Base-by-base conservation (phyloP, 2,113 vertebrate genomes). In the Coryphaenoides rupestris region DNA sequence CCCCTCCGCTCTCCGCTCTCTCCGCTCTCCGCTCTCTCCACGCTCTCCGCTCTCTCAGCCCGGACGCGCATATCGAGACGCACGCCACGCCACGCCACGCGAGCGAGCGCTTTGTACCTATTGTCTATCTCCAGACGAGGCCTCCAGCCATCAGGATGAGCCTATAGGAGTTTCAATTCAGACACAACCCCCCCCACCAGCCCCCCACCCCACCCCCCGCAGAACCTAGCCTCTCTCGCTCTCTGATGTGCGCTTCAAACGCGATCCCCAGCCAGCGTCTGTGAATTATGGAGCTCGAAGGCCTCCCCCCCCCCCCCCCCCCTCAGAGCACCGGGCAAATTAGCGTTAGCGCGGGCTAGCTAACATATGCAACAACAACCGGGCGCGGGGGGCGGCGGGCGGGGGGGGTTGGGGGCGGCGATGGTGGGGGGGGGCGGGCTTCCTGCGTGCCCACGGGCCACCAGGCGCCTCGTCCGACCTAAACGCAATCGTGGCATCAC, bases 291-390 rank as follows among this genome's bases (percentile, higher is more conserved):
- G 85, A 91, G 79, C 69, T 74, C 65, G 63, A 64, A n/a, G n/a
- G n/a, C n/a, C n/a, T n/a, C n/a, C n/a, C n/a, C n/a, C n/a, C n/a
- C n/a, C n/a, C n/a, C n/a, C n/a, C 40, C 40, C 70, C 85, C 55
- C 84, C 90, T 89, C 62, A 69, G 76, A 89, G 90, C 82, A 4
- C 65, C 76, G 82, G 80, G 83, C 90, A 91, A 91, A 92, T 92
- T 81, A 91, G 82, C n/a, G n/a, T n/a, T n/a, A n/a, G n/a, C n/a
- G n/a, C n/a, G n/a, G n/a, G n/a, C 72, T 70, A 67, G 79, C 89
- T 87, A 87, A 85, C 89, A 88, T 90, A 88, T 89, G 88, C 89
- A 90, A 19, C n/a, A n/a, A n/a, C n/a, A n/a, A n/a, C n/a, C n/a
- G n/a, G n/a, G n/a, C n/a, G n/a, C n/a, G n/a, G n/a, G n/a, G n/a